Base-by-base conservation (phyloP, 2,797 vertebrate species). In the Caiman crocodilus region DNA sequence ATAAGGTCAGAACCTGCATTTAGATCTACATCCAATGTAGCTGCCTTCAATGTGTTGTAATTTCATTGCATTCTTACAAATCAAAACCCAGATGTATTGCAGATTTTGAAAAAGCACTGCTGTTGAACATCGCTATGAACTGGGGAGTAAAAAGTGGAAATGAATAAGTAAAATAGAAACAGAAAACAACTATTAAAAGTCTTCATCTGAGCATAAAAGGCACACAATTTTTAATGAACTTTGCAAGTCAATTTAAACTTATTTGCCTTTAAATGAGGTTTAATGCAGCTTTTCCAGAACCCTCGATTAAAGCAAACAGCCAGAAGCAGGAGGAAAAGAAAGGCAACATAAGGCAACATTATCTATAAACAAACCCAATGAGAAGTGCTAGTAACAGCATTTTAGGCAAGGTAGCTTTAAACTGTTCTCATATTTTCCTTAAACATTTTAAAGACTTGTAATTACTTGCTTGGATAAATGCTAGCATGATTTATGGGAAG, bases 361-460 rank as follows among this genome's bases (percentile, higher is more conserved):
- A 94, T 96, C 96, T 96, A 96, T 94, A 96, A 95, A 94, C 83
- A 95, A 90, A 92, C 76, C 90, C 25, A 65, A 79, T 12, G 56
- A 93, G 74, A 85, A 96, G 89, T 89, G 76, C 92, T 67, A 94
- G 80, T 95, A 95, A 81, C 25, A 55, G 88, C 56, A 91, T 95
- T 84, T 91, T 61, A 92, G 94, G 90, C 56, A 85, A 58, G 88
- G 84, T 81, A 78, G 21, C 84, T 79, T 94, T 83, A 91, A 87
- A 95, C 96, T 96, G 87, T 92, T 95, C 88, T 76, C 92, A 79
- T 93, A 85, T 89, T 96, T 97, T 91, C 92, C 93, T 93, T 92
- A 94, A 95, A 95, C 58, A 60, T 42, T 95, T 91, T 1, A 28
- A 87, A 81, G 78, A 75, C 73, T 93, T 95, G 42, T 59, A 78